Conservation (phyloP, 2,888 invertebrate genomes). For the Marasmarcha lunaedactyla region DNA sequence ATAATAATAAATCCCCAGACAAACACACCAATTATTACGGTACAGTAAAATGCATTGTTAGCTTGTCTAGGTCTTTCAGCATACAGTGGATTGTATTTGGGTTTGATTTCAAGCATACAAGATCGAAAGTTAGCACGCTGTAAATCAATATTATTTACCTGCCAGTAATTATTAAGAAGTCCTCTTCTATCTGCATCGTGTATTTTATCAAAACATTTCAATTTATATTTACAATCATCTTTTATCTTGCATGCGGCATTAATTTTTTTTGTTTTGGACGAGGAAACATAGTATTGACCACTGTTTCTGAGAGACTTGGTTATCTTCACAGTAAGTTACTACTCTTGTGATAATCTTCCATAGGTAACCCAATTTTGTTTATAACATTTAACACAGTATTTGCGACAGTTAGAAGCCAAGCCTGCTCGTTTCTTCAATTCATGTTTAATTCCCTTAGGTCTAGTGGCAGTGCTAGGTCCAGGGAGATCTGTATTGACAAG, state of each 20-base stretch:
- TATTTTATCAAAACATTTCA: constrained; percentile 8
- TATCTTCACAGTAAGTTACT: constrained; percentile 14
- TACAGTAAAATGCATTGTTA: constrained; percentile 18
- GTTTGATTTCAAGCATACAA: constrained; percentile 13
- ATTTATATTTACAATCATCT: constrained; percentile 5
- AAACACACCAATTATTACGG: constrained; percentile 11
- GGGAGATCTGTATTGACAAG: constrained; percentile 5
- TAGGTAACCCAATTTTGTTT: constrained; percentile 14
- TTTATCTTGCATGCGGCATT: neutral
- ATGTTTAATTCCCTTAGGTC: constrained; percentile 13
- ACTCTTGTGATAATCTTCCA: constrained; percentile 15
- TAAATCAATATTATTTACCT: constrained; percentile 9
- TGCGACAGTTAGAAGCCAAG: constrained; percentile 8
- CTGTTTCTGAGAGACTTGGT: constrained; percentile 1
- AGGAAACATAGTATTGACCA: neutral
- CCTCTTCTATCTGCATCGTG: constrained; percentile 7
- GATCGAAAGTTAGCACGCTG: constrained; percentile 10
- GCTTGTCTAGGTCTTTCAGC: constrained; percentile 12
- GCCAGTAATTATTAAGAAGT: constrained; percentile 12
- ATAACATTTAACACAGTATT: constrained; percentile 9
- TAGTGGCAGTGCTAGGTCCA: constrained; percentile 10
- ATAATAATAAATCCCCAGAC: too few species aligned
- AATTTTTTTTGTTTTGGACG: neutral
- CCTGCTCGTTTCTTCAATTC: constrained; percentile 9
- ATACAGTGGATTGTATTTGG: constrained; percentile 14